Base-by-base conservation (phyloP, 2,113 vertebrate genomes). In the Ageneiosus marmoratus region DNA sequence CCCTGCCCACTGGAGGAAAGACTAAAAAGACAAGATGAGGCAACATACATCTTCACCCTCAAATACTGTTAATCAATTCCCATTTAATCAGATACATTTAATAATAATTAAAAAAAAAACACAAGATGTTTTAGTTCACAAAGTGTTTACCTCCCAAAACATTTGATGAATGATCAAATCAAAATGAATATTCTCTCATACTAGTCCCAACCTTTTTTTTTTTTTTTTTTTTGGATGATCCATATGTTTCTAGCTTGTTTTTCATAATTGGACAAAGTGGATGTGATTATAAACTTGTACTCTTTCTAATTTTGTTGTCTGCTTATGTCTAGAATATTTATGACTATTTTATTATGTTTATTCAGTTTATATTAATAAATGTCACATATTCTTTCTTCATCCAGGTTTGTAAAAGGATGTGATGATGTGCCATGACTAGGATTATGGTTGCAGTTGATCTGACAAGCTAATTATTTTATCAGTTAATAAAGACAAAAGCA, bases 1-100 rank as follows among this genome's bases (percentile, higher is more conserved):
- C 20, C n/a, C 83, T 62, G 80, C 37, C 69, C 46, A n/a, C 27
- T 37, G 67, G 32, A 77, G 51, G 62, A 72, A 51, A 78, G 72
- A 79, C 22, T 63, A 74, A 51, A 84, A 63, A 63, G 29, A 82
- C 44, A 60, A 48, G 27, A 58, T 44, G 67, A 70, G 67, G 67
- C 5, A 67, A 75, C 5, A 44, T 41, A 48, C 13, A 29, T 27
- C 41, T 72, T 72, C 16, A 27, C 12, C 22, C 7, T 46, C 50
- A 48, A 22, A 77, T 83, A 56, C 41, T 34, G 27, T 16, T 62
- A 44, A 55, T 55, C 24, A 24, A 58, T 56, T 58, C 1, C 20
- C 22, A 15, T 22, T 16, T 44, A 13, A 10, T 41, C 37, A 41
- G 2, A 41, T 41, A 41, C 2, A 5, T 41, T 41, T 41, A 41